These are phyloP conservation scores for Miltochrista miniata DNA, from an alignment of 2,888 invertebrate species.

Conservation along the genomic window DNA sequence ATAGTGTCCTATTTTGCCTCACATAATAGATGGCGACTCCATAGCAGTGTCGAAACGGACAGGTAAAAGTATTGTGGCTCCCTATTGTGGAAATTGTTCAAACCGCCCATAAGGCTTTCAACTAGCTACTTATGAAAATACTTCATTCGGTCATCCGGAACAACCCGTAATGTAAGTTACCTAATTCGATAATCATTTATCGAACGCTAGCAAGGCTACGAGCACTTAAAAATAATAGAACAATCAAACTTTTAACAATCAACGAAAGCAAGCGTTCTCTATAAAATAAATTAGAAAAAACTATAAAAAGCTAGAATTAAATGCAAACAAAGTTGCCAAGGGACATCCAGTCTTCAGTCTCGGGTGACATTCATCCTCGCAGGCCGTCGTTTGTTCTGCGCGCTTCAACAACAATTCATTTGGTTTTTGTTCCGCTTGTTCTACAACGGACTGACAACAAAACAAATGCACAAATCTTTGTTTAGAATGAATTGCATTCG, in stretches of 20 bases:
- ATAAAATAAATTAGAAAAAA: not conserved
- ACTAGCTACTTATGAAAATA: too few species aligned
- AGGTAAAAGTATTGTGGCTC: too few species aligned
- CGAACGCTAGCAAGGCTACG: too few species aligned
- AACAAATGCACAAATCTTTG: conserved; percentile 37
- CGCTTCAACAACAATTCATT: conserved; percentile 33
- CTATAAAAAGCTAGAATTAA: conserved; percentile 16
- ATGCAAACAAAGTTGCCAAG: conserved; percentile 19
- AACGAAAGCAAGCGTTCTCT: not conserved
- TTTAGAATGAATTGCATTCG: conserved; percentile 30
- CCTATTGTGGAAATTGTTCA: too few species aligned
- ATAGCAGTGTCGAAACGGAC: too few species aligned
- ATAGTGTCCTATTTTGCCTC: too few species aligned
- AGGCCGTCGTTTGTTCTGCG: conserved; percentile 16
- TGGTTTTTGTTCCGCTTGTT: conserved; percentile 28
- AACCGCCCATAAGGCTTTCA: too few species aligned
- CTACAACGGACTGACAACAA: conserved; percentile 26
- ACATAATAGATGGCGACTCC: too few species aligned
- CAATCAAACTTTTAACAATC: not conserved
- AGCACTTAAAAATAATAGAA: too few species aligned
- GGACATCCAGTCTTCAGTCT: conserved; percentile 13
- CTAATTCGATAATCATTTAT: too few species aligned
- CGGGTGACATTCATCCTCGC: conserved; percentile 21
- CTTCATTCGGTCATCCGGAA: too few species aligned
- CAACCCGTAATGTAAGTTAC: too few species aligned